Base-by-base conservation (phyloP, 2,113 vertebrate species). In the Tricholaema leucomelas region DNA sequence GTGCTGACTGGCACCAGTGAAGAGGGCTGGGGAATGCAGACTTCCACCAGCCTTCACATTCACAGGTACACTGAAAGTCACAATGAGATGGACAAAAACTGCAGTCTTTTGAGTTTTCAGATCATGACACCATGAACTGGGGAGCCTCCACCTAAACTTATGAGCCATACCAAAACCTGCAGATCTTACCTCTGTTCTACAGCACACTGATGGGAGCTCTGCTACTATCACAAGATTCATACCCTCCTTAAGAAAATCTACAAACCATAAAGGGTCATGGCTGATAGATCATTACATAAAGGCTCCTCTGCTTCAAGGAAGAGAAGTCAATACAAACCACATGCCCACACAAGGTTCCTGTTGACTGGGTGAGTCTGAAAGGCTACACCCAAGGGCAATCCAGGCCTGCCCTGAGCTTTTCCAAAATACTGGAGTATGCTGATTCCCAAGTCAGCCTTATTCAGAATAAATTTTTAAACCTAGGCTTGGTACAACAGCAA, bases 61-160 rank as follows among this genome's bases (percentile, higher is more conserved):
- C 30, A 60, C 8, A 27, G 15, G 15, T 21, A 31, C 21, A 27
- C 24, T 27, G 63, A 2, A 76, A 75, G 44, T 17, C 50, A 73
- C 23, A 72, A 21, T 5, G 8, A 64, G n/a, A 27, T 31, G 12
- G 10, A 31, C 24, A 79, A 64, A 74, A 73, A 40, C n/a, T 7
- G 5, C 0, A 17, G n/a, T 28, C 58, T 64, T 71, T 27, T 2
- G 1, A 36, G 58, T n/a, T 78, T 66, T 67, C 33, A 60, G 6
- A 19, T 59, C 16, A 6, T 8, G 21, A 58, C 50, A 64, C 27
- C 9, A 28, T 2, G 3, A 87, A 9, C 24, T 28, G 10, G 15
- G 42, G 55, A 75, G 21, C 9, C 50, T 24, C 13, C 46, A 70
- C 14, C 20, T 55, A 63, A 86, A 88, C 78, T 44, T 58, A 72